Evolutionary conservation across 2,113 vertebrate genomes (phyloP).

Genomic region (Campylomormyrus tamandua): DNA sequence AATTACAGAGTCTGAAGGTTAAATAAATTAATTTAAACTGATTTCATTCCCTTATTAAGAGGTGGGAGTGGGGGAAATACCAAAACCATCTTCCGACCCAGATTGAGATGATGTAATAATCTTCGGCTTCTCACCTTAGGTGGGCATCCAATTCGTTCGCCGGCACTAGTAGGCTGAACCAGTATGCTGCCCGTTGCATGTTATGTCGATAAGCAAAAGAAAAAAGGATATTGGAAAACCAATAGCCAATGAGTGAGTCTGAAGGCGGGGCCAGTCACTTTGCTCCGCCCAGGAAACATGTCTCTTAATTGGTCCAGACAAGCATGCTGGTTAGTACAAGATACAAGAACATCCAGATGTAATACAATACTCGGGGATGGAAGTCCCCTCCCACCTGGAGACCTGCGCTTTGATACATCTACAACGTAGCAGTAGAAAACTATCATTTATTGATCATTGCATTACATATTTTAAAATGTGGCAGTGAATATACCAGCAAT

Average conservation of each 20-base stretch:
- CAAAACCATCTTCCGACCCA: background rate
- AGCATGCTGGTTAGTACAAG: background rate
- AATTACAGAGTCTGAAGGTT: background rate
- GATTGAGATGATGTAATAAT: background rate
- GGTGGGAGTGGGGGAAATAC: background rate
- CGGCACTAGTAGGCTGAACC: background rate
- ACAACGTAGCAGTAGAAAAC: slow-evolving; percentile 90
- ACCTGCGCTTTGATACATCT: slow-evolving; percentile 44
- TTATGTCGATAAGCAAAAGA: background rate
- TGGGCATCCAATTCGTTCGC: background rate
- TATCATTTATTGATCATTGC: slow-evolving; percentile 93
- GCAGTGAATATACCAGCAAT: slow-evolving; percentile 81
- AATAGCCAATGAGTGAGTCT: background rate
- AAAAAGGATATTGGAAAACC: background rate
- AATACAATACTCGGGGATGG: background rate
- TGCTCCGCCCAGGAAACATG: background rate
- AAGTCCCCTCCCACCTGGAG: background rate
- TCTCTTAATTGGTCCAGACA: background rate
- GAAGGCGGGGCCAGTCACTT: background rate
- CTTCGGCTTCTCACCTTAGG: slow-evolving; percentile 10
- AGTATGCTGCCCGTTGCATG: background rate
- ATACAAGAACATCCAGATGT: background rate
- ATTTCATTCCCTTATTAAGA: background rate
- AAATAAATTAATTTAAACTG: background rate
- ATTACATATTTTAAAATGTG: slow-evolving; percentile 84